Base-by-base conservation (phyloP, 2,888 invertebrate genomes). In the Chrysotoxum bicinctum region DNA sequence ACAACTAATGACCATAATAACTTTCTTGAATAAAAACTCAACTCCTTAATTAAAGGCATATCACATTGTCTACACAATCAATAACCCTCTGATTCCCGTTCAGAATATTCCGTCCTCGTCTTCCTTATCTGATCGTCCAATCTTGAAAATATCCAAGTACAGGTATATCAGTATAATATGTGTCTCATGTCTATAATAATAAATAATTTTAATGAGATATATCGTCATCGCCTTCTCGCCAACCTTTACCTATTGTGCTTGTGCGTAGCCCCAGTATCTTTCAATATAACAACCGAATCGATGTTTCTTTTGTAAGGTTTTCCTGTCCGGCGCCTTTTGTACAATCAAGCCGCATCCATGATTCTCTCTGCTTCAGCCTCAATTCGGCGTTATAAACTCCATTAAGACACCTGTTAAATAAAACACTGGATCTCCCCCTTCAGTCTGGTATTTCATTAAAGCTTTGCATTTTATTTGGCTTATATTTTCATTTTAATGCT, bases 341-440 rank as follows among this genome's bases (percentile, higher is more conserved):
- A n/a, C 21, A 37, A 37, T 35, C 40, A 23, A 60, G 35, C 23
- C 60, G n/a, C 23, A 40, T 60, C 32, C 26, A 64, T 23, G 60
- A 37, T 7, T 19, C 14, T 8, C 2, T 21, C 1, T 45, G 14
- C 45, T 66, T 23, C 48, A 35, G n/a, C 8, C 5, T 19, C 19
- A 16, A 45, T 50, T 21, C 30, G 21, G 54, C 54, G 50, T 30
- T 69, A 69, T 64, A 43, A 30, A 74, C 26, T 35, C 40, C 78
- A 74, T 78, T 43, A 58, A 78, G 64, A 79, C 84, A 84, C 84
- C 84, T 84, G 84, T 76, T 76, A 56, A 64, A 48, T 66, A 66
- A 32, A 62, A 50, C 56, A 10, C 68, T 68, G 26, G 66, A 12
- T 73, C 69, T 69, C 3, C 73, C 82, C 73, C 83, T 74, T 64